Evolutionary conservation across 2,113 vertebrate genomes (phyloP).

Genomic region (Daphoenositta chrysoptera): DNA sequence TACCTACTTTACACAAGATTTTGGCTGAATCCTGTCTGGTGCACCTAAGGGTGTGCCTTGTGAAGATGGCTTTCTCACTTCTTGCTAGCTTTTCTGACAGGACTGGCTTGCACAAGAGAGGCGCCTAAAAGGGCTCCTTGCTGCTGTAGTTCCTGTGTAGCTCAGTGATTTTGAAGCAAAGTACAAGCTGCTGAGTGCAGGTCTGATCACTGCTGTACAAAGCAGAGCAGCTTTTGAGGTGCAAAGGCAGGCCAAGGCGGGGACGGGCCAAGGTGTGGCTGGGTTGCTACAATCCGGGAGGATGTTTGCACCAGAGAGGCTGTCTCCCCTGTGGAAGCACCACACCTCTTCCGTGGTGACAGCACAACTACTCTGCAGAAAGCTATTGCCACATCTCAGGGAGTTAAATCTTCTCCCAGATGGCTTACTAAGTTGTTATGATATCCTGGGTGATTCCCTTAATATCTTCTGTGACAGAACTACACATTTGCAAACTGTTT

Average conservation of each 20-base stretch:
- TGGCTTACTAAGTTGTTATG: background rate
- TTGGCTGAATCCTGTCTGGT: background rate
- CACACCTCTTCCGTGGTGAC: background rate
- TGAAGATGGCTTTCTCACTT: background rate
- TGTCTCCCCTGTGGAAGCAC: background rate
- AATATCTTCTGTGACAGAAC: background rate
- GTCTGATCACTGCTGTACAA: background rate
- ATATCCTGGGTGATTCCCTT: constrained; percentile 7
- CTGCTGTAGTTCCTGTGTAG: background rate
- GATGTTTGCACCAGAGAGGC: background rate
- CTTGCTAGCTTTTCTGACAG: background rate
- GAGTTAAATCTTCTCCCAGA: background rate
- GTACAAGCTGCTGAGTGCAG: background rate
- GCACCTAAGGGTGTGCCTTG: background rate
- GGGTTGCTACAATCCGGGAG: fast-evolving
- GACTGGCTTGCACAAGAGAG: background rate
- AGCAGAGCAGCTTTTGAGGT: background rate
- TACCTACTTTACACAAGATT: background rate
- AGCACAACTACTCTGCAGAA: background rate
- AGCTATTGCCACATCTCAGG: background rate
- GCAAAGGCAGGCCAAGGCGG: background rate
- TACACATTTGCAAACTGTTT: background rate
- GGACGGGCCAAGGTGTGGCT: background rate
- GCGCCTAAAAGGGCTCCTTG: background rate
- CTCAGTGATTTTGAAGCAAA: background rate